Base-by-base conservation (phyloP, 2,797 vertebrate species). In the Nyctalus aviator region DNA sequence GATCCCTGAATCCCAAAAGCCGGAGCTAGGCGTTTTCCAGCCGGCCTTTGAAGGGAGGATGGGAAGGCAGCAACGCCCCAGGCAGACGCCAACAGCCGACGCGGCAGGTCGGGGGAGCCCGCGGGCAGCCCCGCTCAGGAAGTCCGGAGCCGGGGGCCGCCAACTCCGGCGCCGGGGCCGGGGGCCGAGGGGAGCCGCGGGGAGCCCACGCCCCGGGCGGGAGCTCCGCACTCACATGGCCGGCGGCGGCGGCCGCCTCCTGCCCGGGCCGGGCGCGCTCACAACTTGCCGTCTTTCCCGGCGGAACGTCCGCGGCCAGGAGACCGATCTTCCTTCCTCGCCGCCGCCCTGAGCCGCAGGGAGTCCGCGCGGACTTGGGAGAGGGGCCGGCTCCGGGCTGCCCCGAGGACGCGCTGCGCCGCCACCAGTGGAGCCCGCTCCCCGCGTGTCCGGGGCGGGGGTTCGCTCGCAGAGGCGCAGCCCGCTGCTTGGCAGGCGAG, bases 281-380 rank as follows among this genome's bases (percentile, higher is more conserved):
- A 32, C 94, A 95, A 97, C 96, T 97, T 97, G 96, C 95, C 2
- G 90, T 84, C 95, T 50, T 35, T 46, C 75, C 59, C 23, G 90
- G 84, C 87, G 25, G 69, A 68, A 59, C 91, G 55, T 72, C 84
- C 87, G 18, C 59, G 5, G 68, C 55, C 1, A 2, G 41, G 37
- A 14, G 75, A 6, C 62, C 15, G 91, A 35, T 55, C 91, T 89
- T 14, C 78, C 48, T 21, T 17, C 44, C 37, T 3, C 62, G 68
- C 55, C 48, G 41, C 77, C 0, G 89, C 69, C 62, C 57, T 15
- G 14, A 11, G 78, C 90, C 84, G 20, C 79, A 0, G 44, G 10
- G 62, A 32, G 44, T 27, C 27, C 27, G 14, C 76, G 46, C 71
- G 18, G 85, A 48, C 78, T 25, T 8, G 64, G 64, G 79, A 20